These are phyloP conservation scores for Seira ritae DNA, from an alignment of 2,888 invertebrate species.

Conservation along the genomic window DNA sequence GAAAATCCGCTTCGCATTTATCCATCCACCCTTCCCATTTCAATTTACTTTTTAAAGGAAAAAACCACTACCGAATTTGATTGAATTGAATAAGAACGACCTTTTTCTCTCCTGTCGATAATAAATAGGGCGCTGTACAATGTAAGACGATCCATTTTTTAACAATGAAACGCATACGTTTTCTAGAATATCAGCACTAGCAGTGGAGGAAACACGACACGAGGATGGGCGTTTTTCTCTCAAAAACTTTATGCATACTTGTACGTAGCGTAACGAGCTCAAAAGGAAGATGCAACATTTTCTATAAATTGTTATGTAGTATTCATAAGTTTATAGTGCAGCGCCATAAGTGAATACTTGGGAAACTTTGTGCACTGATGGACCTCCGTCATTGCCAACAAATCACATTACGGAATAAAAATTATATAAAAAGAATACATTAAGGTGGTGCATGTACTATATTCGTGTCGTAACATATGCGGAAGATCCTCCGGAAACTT, in stretches of 20 bases:
- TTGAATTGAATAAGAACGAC: slow-evolving; percentile 30
- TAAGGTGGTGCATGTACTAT: background rate
- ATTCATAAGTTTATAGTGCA: background rate
- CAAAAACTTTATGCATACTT: background rate
- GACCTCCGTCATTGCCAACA: background rate
- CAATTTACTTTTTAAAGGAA: slow-evolving; percentile 24
- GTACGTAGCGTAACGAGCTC: background rate
- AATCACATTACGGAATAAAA: slow-evolving; percentile 48
- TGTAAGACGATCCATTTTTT: background rate
- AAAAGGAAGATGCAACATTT: background rate
- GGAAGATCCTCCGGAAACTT: no score
- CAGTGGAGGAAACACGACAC: background rate
- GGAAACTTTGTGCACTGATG: background rate
- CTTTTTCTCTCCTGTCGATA: slow-evolving; percentile 31
- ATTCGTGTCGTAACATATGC: background rate
- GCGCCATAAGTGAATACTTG: background rate
- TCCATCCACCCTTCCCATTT: slow-evolving; percentile 39
- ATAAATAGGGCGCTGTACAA: slow-evolving; percentile 22
- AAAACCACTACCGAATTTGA: slow-evolving; percentile 1
- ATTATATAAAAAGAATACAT: background rate
- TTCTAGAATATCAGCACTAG: background rate
- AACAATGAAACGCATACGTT: background rate
- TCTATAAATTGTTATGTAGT: background rate
- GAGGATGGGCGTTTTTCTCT: background rate
- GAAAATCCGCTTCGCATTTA: slow-evolving; percentile 47